Base-by-base conservation (phyloP, 2,797 vertebrate genomes). In the Pachyuromys duprasi region DNA sequence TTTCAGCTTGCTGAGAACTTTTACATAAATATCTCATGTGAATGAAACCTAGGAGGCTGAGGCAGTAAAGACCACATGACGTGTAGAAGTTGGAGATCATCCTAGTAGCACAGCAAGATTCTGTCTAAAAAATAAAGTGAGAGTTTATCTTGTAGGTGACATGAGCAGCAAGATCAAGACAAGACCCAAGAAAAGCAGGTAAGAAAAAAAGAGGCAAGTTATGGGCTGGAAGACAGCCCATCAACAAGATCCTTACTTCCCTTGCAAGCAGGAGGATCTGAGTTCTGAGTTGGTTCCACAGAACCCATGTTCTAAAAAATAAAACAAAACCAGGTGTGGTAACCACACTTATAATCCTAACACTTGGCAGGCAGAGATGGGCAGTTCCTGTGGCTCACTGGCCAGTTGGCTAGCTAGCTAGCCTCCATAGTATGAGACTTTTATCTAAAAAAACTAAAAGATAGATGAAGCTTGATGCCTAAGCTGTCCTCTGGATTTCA, bases 1-100 rank as follows among this genome's bases (percentile, higher is more conserved):
- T 91, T 94, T 82, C 49, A 89, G 94, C 55, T 82, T 89, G 78
- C n/a, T 72, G 90, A 95, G 14, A 62, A 78, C 42, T 76, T 93
- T 62, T n/a, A 92, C 33, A 89, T 74, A 42, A 42, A 18, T 62
- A 90, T 60, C 28, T 96, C 72, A 53, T 24, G 22, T 28, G n/a
- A 95, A 36, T 15, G 62, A 84, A 95, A 94, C 22, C 39, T 8
- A 57, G 49, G n/a, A 20, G 84, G 36, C n/a, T 39, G n/a, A 87
- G 24, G 67, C 53, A 39, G 33, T 26, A 86, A 53, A 72, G 62
- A 86, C 49, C 39, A 36, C 22, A 26, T 86, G 45, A 86, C 55
- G n/a, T 55, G 39, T 28, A 87, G n/a, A 8, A 72, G 8, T 28
- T 72, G 22, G n/a, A 87, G 67, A 72, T n/a, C 17, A 87, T 55